These are phyloP conservation scores for Bombus sibiricus DNA, from an alignment of 1,140 invertebrate genomes.

Conservation along the genomic window DNA sequence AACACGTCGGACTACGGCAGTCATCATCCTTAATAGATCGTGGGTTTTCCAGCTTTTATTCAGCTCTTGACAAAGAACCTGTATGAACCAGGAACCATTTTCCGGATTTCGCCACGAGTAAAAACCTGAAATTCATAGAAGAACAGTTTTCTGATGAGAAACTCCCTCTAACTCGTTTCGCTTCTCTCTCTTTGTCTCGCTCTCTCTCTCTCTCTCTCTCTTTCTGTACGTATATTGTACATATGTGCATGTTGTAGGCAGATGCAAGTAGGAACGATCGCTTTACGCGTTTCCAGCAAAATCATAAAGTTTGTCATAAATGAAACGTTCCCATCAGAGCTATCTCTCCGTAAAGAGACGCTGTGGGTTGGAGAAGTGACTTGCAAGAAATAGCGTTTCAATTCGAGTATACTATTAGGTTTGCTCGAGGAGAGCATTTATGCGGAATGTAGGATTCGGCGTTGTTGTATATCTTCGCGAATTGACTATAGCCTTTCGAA, in stretches of 20 bases:
- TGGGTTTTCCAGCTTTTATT: conserved; percentile 77
- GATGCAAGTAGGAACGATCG: not conserved
- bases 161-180: not conserved
- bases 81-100: conserved; percentile 90
- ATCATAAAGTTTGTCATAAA: not conserved
- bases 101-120: conserved; percentile 89
- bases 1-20: conserved; percentile 85
- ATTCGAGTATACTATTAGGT: not conserved
- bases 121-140: conserved; percentile 81
- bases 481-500: not conserved
- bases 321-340: not conserved
- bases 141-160: conserved; percentile 30
- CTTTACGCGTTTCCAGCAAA: not conserved
- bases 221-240: no score
- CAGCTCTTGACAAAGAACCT: conserved; percentile 86
- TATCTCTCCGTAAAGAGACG: not conserved
- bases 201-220: not conserved
- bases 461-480: not conserved
- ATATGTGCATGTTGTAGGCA: not conserved
- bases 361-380: no score
- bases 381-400: not conserved
- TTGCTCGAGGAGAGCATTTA: not conserved
- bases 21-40: conserved; percentile 87
- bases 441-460: not conserved
- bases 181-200: not conserved